A percentile compares a stretch with the other conserved stretches of the same genome.
These are phyloP conservation scores for Anthonomus grandis DNA, from an alignment of 1,140 invertebrate genomes.

Conservation along the genomic window DNA sequence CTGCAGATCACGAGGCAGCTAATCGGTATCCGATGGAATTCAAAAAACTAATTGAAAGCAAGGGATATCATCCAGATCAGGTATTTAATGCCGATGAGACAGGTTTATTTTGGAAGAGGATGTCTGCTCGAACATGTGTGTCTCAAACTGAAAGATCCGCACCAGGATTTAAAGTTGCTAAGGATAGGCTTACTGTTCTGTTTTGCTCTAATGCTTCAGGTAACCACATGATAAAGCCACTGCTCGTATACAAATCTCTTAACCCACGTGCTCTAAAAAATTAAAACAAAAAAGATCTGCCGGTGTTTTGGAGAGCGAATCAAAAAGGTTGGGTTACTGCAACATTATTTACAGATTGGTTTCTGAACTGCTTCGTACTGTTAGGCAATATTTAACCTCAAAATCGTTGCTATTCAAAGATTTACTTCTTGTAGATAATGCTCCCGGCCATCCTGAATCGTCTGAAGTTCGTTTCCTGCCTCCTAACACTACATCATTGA, in stretches of 20 bases:
- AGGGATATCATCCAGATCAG: slow-evolving; percentile 9
- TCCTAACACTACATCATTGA: too few species aligned
- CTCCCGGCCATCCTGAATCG: too few species aligned
- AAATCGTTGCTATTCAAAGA: too few species aligned
- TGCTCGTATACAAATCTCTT: not conserved
- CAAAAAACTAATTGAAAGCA: slow-evolving; percentile 5
- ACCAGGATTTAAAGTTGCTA: slow-evolving; percentile 7
- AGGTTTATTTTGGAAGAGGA: slow-evolving; percentile 16
- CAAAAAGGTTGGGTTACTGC: too few species aligned
- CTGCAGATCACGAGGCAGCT: slow-evolving; percentile 3
- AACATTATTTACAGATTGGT: too few species aligned
- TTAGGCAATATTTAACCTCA: too few species aligned
- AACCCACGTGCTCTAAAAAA: not conserved
- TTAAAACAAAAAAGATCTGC: not conserved
- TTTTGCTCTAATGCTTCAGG: not conserved
- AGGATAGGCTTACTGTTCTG: not conserved
- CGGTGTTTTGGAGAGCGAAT: not conserved
- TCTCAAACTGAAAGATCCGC: slow-evolving; percentile 6
- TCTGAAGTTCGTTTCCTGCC: too few species aligned
- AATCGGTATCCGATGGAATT: slow-evolving; percentile 8
- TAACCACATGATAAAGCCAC: not conserved
- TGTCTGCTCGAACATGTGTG: slow-evolving; percentile 5
- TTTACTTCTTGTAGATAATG: too few species aligned
- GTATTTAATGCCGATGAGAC: slow-evolving; percentile 13
- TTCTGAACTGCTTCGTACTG: too few species aligned